Evolutionary conservation across 2,797 vertebrate species (phyloP).

Genomic region (Chloroceryle inda): DNA sequence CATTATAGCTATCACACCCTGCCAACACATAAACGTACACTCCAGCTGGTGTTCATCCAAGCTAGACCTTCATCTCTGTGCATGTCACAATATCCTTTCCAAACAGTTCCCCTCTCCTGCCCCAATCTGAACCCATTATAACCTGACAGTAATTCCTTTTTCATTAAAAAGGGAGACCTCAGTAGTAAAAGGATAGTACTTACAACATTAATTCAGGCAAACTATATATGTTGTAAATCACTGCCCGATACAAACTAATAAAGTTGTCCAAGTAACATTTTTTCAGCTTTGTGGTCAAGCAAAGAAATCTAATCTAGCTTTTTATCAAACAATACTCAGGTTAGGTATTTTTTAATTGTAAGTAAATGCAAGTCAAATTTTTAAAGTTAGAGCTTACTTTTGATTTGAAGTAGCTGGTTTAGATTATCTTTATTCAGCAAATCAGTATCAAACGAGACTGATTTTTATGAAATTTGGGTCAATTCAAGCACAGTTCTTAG

Average conservation of each 20-base stretch:
- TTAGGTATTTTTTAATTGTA: not conserved
- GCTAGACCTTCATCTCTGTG: conserved; percentile 49
- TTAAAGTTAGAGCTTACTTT: not conserved
- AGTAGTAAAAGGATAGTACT: not conserved
- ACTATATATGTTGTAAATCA: not conserved
- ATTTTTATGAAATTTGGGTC: not conserved
- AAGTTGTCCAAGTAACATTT: not conserved
- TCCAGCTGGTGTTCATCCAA: conserved; percentile 59
- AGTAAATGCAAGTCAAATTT: not conserved
- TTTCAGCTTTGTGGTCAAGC: not conserved
- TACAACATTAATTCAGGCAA: not conserved
- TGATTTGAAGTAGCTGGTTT: not conserved
- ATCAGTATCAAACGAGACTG: not conserved
- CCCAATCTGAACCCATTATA: conserved; percentile 22
- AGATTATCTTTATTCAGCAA: not conserved
- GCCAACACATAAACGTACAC: conserved; percentile 40
- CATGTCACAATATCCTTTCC: not conserved
- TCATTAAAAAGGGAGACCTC: not conserved
- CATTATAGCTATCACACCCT: conserved; percentile 59
- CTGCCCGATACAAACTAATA: not conserved
- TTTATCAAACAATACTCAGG: not conserved
- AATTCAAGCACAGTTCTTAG: not conserved
- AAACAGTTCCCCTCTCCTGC: not conserved
- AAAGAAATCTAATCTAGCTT: not conserved
- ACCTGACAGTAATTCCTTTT: not conserved